Conservation (phyloP, 2,888 invertebrate species). For the Chironomus riparius region DNA sequence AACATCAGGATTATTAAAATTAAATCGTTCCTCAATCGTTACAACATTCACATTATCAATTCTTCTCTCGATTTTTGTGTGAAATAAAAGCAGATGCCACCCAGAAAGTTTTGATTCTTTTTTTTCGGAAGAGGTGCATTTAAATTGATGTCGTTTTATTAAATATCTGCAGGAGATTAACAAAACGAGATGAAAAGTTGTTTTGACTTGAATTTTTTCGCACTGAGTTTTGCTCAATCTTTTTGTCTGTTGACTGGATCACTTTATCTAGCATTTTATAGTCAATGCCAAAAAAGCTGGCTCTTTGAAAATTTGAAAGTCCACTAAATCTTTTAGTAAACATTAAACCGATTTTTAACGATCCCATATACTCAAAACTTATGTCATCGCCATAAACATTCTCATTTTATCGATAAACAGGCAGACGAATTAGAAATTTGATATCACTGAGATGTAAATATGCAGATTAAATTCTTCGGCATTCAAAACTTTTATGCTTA, state of each 20-base stretch:
- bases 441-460: neutral
- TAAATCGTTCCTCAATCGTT: too few species aligned
- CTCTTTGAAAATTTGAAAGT: too few species aligned
- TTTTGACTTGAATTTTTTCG: too few species aligned
- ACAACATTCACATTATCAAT: too few species aligned
- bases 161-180: neutral
- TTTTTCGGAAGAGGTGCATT: neutral
- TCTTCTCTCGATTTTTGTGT: neutral
- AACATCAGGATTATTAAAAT: too few species aligned
- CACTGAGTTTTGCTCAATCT: too few species aligned
- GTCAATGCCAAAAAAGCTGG: too few species aligned
- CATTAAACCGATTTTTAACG: neutral
- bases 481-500: too few species aligned
- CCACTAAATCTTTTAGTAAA: too few species aligned
- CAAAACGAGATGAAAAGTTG: too few species aligned
- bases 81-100: neutral
- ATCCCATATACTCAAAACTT: neutral
- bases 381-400: neutral
- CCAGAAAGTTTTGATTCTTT: neutral
- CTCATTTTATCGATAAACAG: neutral
- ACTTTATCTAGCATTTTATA: neutral
- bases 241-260: neutral
- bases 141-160: neutral
- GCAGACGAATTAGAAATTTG: neutral
- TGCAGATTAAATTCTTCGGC: too few species aligned